Base-by-base conservation (phyloP, 1,140 invertebrate genomes). In the Sitophilus oryzae region DNA sequence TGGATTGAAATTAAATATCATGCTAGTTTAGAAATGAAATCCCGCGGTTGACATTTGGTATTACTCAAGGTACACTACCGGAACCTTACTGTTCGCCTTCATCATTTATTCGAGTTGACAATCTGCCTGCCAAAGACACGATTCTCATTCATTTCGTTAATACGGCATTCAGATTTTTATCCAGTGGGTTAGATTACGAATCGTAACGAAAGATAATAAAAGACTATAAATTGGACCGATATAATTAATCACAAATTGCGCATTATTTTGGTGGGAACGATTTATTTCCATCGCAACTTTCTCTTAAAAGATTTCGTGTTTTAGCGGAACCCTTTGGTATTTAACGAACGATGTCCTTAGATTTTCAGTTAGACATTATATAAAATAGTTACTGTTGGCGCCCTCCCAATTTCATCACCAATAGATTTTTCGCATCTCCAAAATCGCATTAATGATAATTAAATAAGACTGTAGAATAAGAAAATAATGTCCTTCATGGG, bases 81-180 rank as follows among this genome's bases (percentile, higher is more conserved):
- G 19, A 20, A 47, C 20, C n/a, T 15, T 15, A 18, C 18, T 22
- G 41, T 4, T 30, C 45, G n/a, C 5, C 15, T 37, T 35, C 45
- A 36, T 47, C 45, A 47, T 47, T 47, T 47, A 47, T 47, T 47
- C 45, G 6, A 16, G 45, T 47, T 43, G 45, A 47, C 45, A 47
- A 47, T 47, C 45, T 47, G 45, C 20, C 45, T n/a, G 3, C n/a
- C 19, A 15, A 30, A 3, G 8, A 23, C 25, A 47, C 25, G 45
- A 43, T 34, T 47, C 45, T 35, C 45, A 47, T 47, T 19, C 11
- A 20, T 47, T 47, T 47, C 45, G 9, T 47, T 10, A 47, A 47
- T 47, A 47, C 34, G 34, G 15, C 34, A 19, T 47, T 47, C 45
- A 47, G 45, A 47, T 47, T 47, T 36, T 47, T 47, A 47, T 47